Base-by-base conservation (phyloP, 2,888 invertebrate species). In the Harpalus rubripes region DNA sequence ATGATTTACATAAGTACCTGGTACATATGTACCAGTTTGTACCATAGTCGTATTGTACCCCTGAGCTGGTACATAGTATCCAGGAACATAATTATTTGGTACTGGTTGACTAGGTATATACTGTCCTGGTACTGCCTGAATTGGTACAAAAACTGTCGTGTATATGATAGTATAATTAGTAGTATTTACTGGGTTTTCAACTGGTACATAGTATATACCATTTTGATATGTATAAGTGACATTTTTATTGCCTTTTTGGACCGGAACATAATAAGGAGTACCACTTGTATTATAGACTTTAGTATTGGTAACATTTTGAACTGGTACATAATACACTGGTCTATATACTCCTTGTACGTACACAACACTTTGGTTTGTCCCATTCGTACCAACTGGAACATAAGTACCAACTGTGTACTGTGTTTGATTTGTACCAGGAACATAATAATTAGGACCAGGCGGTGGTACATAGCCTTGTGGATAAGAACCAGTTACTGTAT, bases 1-100 rank as follows among this genome's bases (percentile, higher is more conserved):
- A 32, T 78, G 32, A 15, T 56, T 26, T n/a, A 78, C 39, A 26
- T 78, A 78, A n/a, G 32, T 32, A 12, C 78, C 78, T 15, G 78
- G 78, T 7, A 26, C 58, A 32, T 58, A 74, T 7, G 72, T 74
- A 18, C 72, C 72, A 44, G 72, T 74, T 74, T 74, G 72, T 16
- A 41, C 41, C 72, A 74, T 44, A 44, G 72, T 74, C 10, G 44
- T 44, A 10, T 18, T 18, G 3, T 12, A 7, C 8, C 12, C 32
- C n/a, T 68, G 68, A 41, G 41, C 18, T 16, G 72, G 72, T 15
- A 74, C 72, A 44, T 74, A 74, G 44, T 74, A 74, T 3, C 72
- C 72, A 10, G 78, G 78, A 7, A 78, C 16, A n/a, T 78, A 78
- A 58, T 58, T 58, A 15, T 10, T 22, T 58, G 78, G 59, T 8